Evolutionary conservation across 2,888 invertebrate species (phyloP), one percentile per base, ranked within the genome.

Genomic region (Aricia artaxerxes): DNA sequence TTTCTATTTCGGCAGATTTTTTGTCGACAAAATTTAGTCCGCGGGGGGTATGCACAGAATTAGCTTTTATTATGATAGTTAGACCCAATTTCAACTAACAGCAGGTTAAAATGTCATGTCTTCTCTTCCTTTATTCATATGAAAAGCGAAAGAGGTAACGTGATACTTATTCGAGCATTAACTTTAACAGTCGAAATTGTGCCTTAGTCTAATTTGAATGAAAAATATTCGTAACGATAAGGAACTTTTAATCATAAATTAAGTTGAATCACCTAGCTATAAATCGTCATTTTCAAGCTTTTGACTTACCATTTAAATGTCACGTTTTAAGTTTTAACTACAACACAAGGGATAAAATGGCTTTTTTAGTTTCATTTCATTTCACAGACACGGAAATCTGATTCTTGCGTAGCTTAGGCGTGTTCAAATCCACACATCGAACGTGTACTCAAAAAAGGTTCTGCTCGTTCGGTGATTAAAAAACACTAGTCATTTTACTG

Each of bases 1-100:
- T 78, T 78, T 44, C 24, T 78, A 38, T 75, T 5, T n/a, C 7
- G 77, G 44, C 44, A 9, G 73, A 79, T 79, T 81, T 83, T 83
- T 80, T 75, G 77, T 80, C 73, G 61, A 73, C 16, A 31, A 24
- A 49, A 31, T 57, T 57, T 76, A 57, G 49, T 76, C 57, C 69
- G 11, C 69, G 35, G 69, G 13, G 13, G 69, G 69, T 69, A 31
- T 9, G 64, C 9, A 61, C 7, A 24, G 24, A 64, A 35, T 38
- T 38, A 38, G 69, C 69, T 69, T 69, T 69, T 69, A 69, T 69
- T 69, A 38, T 69, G 38, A 69, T 69, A 69, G 38, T 69, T 69
- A 69, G 35, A 13, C 35, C 13, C 24, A 24, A 24, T 24, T 24
- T 24, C 24, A 24, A 24, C 24, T 24, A 24, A 24, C 24, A 24